These are phyloP conservation scores for Streblospio benedicti DNA, from an alignment of 1,140 invertebrate genomes.

Conservation along the genomic window DNA sequence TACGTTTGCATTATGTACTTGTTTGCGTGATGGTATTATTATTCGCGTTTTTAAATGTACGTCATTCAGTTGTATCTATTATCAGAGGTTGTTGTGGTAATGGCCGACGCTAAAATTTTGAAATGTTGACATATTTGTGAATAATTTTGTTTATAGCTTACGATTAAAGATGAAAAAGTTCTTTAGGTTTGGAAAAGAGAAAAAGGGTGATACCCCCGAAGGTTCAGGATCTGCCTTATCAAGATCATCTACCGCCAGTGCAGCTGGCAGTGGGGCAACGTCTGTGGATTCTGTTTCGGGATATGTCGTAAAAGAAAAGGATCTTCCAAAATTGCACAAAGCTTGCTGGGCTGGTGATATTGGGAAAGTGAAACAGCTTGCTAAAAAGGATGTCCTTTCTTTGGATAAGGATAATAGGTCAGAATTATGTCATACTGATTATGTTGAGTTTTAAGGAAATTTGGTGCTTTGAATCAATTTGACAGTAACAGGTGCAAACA, in stretches of 20 bases:
- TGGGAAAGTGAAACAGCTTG: conserved; percentile 33
- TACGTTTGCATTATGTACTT: no score
- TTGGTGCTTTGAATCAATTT: no score
- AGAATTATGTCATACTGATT: background rate
- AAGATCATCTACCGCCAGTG: conserved; percentile 17
- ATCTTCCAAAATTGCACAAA: conserved; percentile 36
- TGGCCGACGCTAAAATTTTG: no score
- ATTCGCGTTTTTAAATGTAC: no score
- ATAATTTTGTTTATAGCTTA: background rate
- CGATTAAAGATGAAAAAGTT: conserved; percentile 14
- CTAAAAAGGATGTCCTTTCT: conserved; percentile 33
- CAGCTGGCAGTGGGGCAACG: no score
- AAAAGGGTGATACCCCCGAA: conserved; percentile 5
- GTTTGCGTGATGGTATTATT: no score
- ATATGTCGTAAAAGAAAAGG: conserved; percentile 34
- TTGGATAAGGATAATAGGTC: conserved; percentile 40
- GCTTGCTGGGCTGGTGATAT: conserved; percentile 34
- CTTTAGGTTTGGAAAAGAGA: conserved; percentile 14
- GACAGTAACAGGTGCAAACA: no score
- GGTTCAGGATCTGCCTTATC: conserved; percentile 15
- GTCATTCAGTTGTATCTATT: no score
- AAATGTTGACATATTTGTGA: background rate
- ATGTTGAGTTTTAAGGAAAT: no score
- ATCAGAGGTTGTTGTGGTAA: no score
- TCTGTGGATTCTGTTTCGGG: conserved; percentile 18